Base-by-base conservation (phyloP, 2,113 vertebrate species). In the Onychostoma macrolepis region DNA sequence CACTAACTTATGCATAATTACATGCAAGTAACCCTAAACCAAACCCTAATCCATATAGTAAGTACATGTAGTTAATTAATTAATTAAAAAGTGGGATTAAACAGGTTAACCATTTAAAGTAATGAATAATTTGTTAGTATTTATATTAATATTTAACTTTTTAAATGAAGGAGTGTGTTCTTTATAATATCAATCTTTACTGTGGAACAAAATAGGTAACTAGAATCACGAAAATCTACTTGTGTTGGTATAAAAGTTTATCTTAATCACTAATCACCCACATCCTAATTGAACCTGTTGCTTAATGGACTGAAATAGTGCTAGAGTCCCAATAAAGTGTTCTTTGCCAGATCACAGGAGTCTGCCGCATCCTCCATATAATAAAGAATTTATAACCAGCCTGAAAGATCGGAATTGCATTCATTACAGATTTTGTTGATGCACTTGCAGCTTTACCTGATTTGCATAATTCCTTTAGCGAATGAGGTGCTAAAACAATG, bases 361-460 rank as follows among this genome's bases (percentile, higher is more conserved):
- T 75, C 38, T 43, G 38, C 71, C 2, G 38, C 24, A 75, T 26
- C 72, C 38, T 45, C 72, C 24, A 45, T 26, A 75, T 26, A 45
- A 45, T 24, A 75, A 75, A 74, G 0, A 24, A n/a, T 41, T 43
- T 75, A 75, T 26, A 75, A 43, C 38, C 0, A 4, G 24, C 71
- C 38, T 74, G 24, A n/a, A 43, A 45, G 24, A 45, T 43, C 38
- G 72, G 38, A 75, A 75, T 45, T 75, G 72, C 72, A 45, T 26
- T 75, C 72, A 45, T 26, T 74, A 45, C 41, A 45, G 72, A 17
- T 75, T 45, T 75, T 75, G 38, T 75, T 26, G n/a, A 75, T 75
- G 72, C n/a, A 26, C 43, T 77, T 33, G 48, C 48, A 53, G 48
- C 76, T 53, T 53, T 53, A 30, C 17, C 45, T 33, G 26, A 78